These are phyloP conservation scores for Eonycteris spelaea DNA, from an alignment of 2,113 vertebrate species.

Conservation along the genomic window DNA sequence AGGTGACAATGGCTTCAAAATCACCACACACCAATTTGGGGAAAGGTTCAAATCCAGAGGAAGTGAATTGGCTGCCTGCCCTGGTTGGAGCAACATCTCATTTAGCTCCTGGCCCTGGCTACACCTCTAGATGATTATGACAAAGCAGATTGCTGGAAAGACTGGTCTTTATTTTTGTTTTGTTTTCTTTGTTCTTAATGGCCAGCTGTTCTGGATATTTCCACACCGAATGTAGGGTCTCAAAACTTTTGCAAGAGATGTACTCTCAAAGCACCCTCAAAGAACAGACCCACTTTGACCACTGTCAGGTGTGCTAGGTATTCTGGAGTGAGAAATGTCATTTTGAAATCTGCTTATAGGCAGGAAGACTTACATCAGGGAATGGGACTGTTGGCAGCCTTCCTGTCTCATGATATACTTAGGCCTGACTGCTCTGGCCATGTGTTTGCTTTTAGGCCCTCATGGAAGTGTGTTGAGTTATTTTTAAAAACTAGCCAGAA, in stretches of 20 bases:
- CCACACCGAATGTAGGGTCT: conserved; percentile 15
- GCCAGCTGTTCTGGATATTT: conserved; percentile 42
- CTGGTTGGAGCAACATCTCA: not conserved
- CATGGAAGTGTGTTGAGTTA: conserved; percentile 42
- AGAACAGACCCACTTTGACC: conserved; percentile 56
- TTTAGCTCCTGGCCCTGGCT: not conserved
- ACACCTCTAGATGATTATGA: conserved; percentile 21
- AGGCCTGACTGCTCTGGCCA: conserved; percentile 56
- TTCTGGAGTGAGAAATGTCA: conserved; percentile 66
- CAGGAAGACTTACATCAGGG: conserved; percentile 65
- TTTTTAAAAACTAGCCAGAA: conserved; percentile 52
- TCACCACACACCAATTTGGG: not conserved
- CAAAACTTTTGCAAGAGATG: conserved; percentile 64
- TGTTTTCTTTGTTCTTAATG: conserved; percentile 51
- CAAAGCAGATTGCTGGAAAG: conserved; percentile 23
- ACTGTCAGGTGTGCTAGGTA: conserved; percentile 5
- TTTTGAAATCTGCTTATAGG: conserved; percentile 69
- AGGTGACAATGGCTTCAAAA: not conserved
- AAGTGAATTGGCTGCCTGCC: not conserved
- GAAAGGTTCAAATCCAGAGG: not conserved
- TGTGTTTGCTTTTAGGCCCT: conserved; percentile 35
- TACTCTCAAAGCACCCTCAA: conserved; percentile 51
- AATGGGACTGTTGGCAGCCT: conserved; percentile 49
- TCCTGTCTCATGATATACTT: conserved; percentile 16
- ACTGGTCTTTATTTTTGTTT: conserved; percentile 45